Evolutionary conservation across 2,888 invertebrate genomes (phyloP).

Genomic region (Drosophila mercatorum): DNA sequence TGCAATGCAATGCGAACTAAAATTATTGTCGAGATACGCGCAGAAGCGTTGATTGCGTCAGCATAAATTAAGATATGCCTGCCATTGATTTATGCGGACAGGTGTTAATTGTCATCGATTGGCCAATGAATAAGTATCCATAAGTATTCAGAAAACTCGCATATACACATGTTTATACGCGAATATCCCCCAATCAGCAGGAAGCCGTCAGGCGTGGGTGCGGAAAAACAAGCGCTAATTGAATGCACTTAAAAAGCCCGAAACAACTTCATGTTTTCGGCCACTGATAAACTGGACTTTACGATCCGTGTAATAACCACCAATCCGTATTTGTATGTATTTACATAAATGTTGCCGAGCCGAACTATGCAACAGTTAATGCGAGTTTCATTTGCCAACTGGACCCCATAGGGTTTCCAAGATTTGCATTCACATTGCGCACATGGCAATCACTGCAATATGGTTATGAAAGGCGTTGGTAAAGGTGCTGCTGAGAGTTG

Average conservation of each 20-base stretch:
- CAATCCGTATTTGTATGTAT: constrained; percentile 34
- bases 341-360: constrained; percentile 31
- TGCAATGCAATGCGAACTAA: constrained; percentile 22
- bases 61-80: constrained; percentile 72
- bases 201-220: constrained; percentile 47
- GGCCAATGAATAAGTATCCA: constrained; percentile 54
- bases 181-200: constrained; percentile 36
- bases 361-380: constrained; percentile 26
- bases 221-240: constrained; percentile 50
- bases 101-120: constrained; percentile 63
- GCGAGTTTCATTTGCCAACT: constrained; percentile 2
- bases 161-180: neutral
- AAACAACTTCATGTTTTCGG: constrained; percentile 46
- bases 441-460: neutral
- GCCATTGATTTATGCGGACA: constrained; percentile 58
- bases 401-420: constrained; percentile 24
- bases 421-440: neutral
- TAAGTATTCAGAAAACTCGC: constrained; percentile 24
- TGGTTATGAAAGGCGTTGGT: neutral
- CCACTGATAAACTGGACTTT: constrained; percentile 55
- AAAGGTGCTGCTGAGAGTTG: constrained; percentile 4
- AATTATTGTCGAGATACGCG: constrained; percentile 59
- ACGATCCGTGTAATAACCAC: constrained; percentile 34
- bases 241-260: constrained; percentile 58
- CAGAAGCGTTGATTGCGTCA: constrained; percentile 70